Base-by-base conservation (phyloP, 92 coral and sea anemone species). In the Epizoanthus fatuus region DNA sequence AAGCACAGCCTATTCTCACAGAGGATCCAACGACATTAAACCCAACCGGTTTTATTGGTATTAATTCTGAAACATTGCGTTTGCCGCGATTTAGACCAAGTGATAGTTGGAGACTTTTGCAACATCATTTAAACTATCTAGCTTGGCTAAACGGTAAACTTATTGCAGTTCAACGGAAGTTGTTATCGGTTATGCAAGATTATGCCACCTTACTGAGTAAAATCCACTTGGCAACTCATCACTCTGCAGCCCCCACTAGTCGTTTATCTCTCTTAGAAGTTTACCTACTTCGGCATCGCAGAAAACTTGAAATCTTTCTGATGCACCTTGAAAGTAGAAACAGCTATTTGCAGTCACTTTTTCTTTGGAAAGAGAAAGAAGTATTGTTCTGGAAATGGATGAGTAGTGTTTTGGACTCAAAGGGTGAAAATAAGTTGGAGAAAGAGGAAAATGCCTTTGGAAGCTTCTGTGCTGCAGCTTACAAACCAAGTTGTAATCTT, bases 341-440 rank as follows among this genome's bases (percentile, higher is more conserved):
- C 64, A 40, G 66, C 32, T 95, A 95, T 85, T 74, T 94, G 22
- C 88, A 75, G 47, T 81, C 90, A 45, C 91, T 97, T 55, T 37
- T 95, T 44, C 42, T 60, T 35, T 83, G 92, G 90, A 80, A 74
- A 79, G 88, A 79, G 19, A 92, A 74, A 56, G 96, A 95, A 72
- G 81, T 62, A 37, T 73, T 88, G 35, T 97, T 95, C 78, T 97
- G 99, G 99, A 93, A 90, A 74, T 97, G 99, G 99, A 91, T 97
- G 97, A 86, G 89, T 60, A 97, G 97, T 87, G 86, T 92, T 49
- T 75, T 91, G 40, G 97, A 95, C 56, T 84, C 85, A 13, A 87
- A 91, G 38, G 62, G 5, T 75, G 64, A 52, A 3, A 86, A 70
- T 40, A 59, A 69, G 35, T 55, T 69, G 19, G 72, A 69, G 29